These are phyloP conservation scores for Ylistrum balloti DNA, from an alignment of 1,140 invertebrate species.

Conservation along the genomic window DNA sequence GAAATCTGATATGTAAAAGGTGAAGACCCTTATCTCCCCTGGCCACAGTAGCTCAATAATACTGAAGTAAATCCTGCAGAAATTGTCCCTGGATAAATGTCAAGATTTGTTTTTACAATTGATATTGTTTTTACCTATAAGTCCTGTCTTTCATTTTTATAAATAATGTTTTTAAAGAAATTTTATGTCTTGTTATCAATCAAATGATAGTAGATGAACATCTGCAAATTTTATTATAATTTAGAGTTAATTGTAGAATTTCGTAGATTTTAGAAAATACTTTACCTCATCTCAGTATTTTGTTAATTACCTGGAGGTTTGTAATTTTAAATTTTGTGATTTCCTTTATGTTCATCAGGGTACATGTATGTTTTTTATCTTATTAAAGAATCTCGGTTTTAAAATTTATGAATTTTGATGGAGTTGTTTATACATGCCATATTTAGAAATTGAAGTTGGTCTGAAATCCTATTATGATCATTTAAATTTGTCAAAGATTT, in stretches of 20 bases:
- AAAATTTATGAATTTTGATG: neutral
- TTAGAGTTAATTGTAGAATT: neutral
- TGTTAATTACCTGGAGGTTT: neutral
- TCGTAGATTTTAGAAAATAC: neutral
- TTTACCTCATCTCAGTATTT: neutral
- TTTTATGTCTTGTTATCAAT: slow-evolving; percentile 36
- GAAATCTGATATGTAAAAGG: slow-evolving; percentile 14
- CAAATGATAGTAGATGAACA: too few species aligned
- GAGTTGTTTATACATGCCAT: neutral
- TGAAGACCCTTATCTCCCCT: neutral
- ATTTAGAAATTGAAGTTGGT: neutral
- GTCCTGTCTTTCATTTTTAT: neutral
- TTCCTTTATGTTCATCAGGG: neutral
- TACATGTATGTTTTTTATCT: neutral
- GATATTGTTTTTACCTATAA: slow-evolving; percentile 13
- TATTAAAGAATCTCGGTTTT: neutral
- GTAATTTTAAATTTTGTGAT: too few species aligned
- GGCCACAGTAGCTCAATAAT: neutral
- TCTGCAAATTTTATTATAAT: neutral
- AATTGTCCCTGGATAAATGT: neutral
- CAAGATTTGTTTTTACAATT: neutral
- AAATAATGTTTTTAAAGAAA: neutral
- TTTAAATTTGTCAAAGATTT: neutral
- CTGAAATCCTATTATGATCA: neutral
- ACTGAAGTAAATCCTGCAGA: neutral